phyloP scores from a whole-genome alignment of 2,113 vertebrate species.

The Rattus rattus region DNA sequence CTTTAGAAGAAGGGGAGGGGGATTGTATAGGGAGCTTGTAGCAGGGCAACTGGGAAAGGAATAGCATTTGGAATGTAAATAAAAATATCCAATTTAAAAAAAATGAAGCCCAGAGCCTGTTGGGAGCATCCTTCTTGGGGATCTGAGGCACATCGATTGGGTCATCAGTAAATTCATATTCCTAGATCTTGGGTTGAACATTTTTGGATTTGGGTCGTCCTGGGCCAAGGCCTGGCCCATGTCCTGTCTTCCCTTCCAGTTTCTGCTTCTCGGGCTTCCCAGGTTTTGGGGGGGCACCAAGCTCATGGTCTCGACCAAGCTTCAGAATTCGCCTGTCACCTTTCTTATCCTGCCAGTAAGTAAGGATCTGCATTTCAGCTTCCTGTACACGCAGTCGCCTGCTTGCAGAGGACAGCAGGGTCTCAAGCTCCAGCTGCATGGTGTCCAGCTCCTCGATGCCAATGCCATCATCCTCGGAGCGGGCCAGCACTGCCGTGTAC shows the following conservation, averaged over 20 bases:
- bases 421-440: conserved; percentile 97
- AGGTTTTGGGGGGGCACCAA: conserved; percentile 92
- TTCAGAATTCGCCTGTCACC: conserved; percentile 94
- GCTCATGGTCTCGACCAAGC: conserved; percentile 94
- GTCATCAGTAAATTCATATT: conserved; percentile 97
- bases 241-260: conserved; percentile 94
- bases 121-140: conserved; percentile 98
- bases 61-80: too few relatives aligned
- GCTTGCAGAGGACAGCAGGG: conserved; percentile 93
- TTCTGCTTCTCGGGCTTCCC: conserved; percentile 98
- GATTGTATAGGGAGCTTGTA: too few relatives aligned
- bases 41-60: too few relatives aligned
- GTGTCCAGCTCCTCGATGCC: conserved; percentile 99
- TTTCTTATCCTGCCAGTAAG: conserved; percentile 99
- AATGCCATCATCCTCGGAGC: conserved; percentile 97
- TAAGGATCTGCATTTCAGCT: conserved; percentile 99
- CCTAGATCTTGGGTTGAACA: conserved; percentile 95
- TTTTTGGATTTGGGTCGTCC: conserved; percentile 97
- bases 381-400: conserved; percentile 95
- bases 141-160: conserved; percentile 96
- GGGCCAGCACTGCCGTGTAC: conserved; percentile 95
- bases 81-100: too few relatives aligned
- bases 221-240: conserved; percentile 93
- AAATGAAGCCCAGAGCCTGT: conserved; percentile 99
- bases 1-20: too few relatives aligned